These are phyloP conservation scores for Apantesis nais DNA, from an alignment of 2,888 invertebrate genomes.

Conservation along the genomic window DNA sequence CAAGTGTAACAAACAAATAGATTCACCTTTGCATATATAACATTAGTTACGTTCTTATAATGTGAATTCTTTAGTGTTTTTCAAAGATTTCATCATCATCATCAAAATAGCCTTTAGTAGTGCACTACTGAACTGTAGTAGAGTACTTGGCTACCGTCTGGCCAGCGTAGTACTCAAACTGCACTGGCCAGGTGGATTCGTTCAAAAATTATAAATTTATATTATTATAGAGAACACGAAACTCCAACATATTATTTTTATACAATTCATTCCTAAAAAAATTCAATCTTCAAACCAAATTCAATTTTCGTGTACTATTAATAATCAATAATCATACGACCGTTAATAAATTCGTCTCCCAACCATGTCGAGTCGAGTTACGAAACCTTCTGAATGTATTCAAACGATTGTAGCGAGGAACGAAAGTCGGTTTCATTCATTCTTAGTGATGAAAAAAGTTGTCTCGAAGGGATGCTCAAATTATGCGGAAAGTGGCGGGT, in stretches of 20 bases:
- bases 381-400: slow-evolving; percentile 16
- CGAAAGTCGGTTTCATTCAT: slow-evolving; percentile 19
- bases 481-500: slow-evolving; percentile 3
- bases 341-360: not conserved
- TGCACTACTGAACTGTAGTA: too few relatives aligned
- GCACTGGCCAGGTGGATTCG: too few relatives aligned
- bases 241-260: not conserved
- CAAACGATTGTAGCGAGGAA: slow-evolving; percentile 15
- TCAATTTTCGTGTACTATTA: not conserved
- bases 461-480: slow-evolving; percentile 11
- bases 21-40: too few relatives aligned
- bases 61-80: too few relatives aligned
- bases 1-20: too few relatives aligned
- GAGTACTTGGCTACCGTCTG: too few relatives aligned
- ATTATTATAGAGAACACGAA: too few relatives aligned
- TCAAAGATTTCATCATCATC: too few relatives aligned
- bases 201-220: too few relatives aligned
- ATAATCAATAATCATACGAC: not conserved
- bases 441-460: slow-evolving; percentile 18
- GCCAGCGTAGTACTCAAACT: too few relatives aligned
- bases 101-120: too few relatives aligned
- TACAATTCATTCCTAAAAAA: not conserved
- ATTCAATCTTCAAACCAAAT: not conserved
- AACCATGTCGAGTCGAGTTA: not conserved
- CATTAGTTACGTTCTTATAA: too few relatives aligned